A percentile compares a stretch with the other conserved stretches of the same genome.
These are phyloP conservation scores for Turritopsis rubra DNA, from an alignment of 30 jellyfish, hydroid and myxozoan species.

Conservation along the genomic window DNA sequence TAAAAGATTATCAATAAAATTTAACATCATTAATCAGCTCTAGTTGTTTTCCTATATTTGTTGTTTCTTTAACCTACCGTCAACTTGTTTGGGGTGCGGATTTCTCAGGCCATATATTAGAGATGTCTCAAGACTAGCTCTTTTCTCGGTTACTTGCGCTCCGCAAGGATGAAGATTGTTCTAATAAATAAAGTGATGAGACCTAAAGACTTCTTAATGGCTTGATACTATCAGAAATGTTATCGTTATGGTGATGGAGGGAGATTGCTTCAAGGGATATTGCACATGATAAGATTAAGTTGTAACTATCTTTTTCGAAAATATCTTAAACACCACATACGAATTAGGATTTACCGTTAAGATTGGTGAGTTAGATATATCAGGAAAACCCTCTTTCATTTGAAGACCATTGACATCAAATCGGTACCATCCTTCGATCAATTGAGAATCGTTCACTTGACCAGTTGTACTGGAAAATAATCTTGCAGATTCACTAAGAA, in stretches of 20 bases:
- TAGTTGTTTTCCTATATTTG: not conserved
- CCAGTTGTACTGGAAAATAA: not conserved
- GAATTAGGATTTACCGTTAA: not conserved
- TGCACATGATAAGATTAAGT: too few species aligned
- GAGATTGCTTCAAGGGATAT: too few species aligned
- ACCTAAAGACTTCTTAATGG: not conserved
- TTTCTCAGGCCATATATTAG: not conserved
- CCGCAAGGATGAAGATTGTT: not conserved
- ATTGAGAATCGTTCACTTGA: not conserved
- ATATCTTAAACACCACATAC: not conserved
- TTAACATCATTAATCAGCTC: not conserved
- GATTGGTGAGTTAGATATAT: not conserved
- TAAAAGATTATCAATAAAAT: not conserved
- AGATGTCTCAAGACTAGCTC: not conserved
- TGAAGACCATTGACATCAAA: not conserved
- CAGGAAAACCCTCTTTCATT: not conserved
- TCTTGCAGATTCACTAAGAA: slow-evolving; percentile 3
- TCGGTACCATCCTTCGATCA: slow-evolving; percentile 2
- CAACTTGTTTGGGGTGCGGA: not conserved
- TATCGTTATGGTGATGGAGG: too few species aligned
- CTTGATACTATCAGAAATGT: not conserved
- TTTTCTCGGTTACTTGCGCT: not conserved
- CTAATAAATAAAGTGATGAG: not conserved
- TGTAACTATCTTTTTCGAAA: not conserved
- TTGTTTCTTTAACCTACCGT: not conserved